Conservation (phyloP, 2,113 vertebrate species). For the Miniopterus natalensis region DNA sequence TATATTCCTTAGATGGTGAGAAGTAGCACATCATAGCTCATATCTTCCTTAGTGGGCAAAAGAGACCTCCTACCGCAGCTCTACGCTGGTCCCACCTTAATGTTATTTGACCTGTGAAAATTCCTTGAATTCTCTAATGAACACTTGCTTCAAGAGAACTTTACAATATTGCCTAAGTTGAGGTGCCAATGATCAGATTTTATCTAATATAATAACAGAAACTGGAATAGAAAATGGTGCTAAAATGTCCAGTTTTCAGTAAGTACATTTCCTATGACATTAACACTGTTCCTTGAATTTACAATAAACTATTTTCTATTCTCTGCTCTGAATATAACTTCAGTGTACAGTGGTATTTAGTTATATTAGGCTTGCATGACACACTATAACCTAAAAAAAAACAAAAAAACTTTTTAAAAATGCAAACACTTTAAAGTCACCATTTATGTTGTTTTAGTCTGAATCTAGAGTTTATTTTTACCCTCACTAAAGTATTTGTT, state of each 20-base stretch:
- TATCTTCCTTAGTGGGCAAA: not conserved
- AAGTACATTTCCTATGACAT: not conserved
- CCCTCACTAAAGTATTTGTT: not conserved
- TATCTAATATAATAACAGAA: conserved; percentile 4
- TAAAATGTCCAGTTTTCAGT: not conserved
- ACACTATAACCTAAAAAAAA: not conserved
- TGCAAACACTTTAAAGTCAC: not conserved
- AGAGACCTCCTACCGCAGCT: not conserved
- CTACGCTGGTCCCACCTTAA: not conserved
- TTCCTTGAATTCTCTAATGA: conserved; percentile 48
- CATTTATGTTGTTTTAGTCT: not conserved
- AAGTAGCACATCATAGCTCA: conserved; percentile 35
- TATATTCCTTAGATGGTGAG: conserved; percentile 32
- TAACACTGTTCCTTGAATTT: not conserved
- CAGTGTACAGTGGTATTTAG: not conserved
- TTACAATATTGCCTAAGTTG: not conserved
- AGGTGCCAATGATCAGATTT: conserved; percentile 28
- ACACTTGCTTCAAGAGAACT: conserved; percentile 39
- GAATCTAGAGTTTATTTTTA: conserved; percentile 28
- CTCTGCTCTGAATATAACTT: not conserved
- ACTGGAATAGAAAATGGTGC: conserved; percentile 3
- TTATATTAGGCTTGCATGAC: conserved; percentile 22
- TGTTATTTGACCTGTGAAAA: conserved; percentile 43
- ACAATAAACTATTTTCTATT: not conserved
- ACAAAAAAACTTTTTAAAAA: not conserved